A percentile compares a stretch with the other conserved stretches of the same genome.
These are phyloP conservation scores for Andrena marginata DNA, from an alignment of 2,888 invertebrate species.

Conservation along the genomic window DNA sequence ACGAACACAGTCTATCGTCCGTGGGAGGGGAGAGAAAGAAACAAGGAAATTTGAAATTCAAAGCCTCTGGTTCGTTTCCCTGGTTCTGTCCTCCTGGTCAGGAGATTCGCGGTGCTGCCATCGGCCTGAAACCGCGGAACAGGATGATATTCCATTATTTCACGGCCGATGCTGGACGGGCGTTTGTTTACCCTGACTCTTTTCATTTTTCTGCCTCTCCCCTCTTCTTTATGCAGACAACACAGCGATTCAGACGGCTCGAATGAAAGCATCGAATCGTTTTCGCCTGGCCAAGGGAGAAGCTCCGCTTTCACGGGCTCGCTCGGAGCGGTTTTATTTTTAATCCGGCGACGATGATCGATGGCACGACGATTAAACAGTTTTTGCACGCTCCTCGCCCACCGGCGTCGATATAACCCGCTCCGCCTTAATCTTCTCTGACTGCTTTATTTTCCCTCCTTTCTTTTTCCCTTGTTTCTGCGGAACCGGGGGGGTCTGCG, in stretches of 20 bases:
- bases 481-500: background rate
- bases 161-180: constrained; percentile 50
- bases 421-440: constrained; percentile 13
- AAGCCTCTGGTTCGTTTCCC: constrained; percentile 5
- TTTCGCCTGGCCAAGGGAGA: constrained; percentile 12
- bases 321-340: constrained; percentile 30
- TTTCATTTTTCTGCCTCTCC: background rate
- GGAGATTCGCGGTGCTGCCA: constrained; percentile 34
- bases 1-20: constrained; percentile 47
- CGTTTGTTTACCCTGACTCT: constrained; percentile 26
- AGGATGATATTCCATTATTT: constrained; percentile 60
- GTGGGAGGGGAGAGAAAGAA: constrained; percentile 3
- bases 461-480: background rate
- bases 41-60: constrained; percentile 64
- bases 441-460: constrained; percentile 7
- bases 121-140: constrained; percentile 33
- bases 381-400: constrained; percentile 24
- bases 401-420: constrained; percentile 2
- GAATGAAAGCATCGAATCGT: constrained; percentile 22
- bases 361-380: constrained; percentile 42
- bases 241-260: background rate
- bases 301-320: constrained; percentile 3
- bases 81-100: constrained; percentile 18
- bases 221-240: constrained; percentile 1
- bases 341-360: constrained; percentile 40